Base-by-base conservation (phyloP, 2,797 vertebrate species). In the Muscicapa striata region DNA sequence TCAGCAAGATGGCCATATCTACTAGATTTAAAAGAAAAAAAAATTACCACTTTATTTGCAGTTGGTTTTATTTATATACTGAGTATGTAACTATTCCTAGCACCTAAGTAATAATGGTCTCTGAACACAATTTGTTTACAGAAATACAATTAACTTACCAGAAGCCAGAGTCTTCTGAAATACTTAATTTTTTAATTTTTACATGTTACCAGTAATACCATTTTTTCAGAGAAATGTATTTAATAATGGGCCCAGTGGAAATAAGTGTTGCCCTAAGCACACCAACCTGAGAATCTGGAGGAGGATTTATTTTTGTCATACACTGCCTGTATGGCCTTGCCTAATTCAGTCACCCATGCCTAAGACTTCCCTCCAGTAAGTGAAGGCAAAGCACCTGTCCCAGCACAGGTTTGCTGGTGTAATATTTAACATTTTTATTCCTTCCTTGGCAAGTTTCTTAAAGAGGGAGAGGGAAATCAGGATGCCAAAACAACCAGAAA, bases 361-460 rank as follows among this genome's bases (percentile, higher is more conserved):
- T 46, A 46, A 72, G 21, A 36, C 17, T 43, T 19, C 12, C 24
- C 22, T 36, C 84, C 5, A 51, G 29, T 9, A 70, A 48, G 11
- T 0, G 0, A 73, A 90, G 36, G 8, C 0, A 0, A 67, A 63
- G 45, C 9, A 13, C 3, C 5, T 26, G 36, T 27, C 6, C 34
- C 26, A 3, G 45, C 57, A 63, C 3, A 68, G 17, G 29, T 41
- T 54, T 81, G 57, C 10, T 46, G 23, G 13, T 74, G 10, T 40
- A 38, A 17, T 38, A 84, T 17, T 62, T 43, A 58, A 29, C 1
- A 69, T 72, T 85, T 90, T 46, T 32, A 92, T 32, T 34, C 23
- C 27, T 45, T 58, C 40, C 30, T 64, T 40, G 16, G 52, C 10
- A 32, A 22, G 10, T 61, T 59, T 68, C 48, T 84, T 73, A 30